phyloP scores from a whole-genome alignment of 2,797 vertebrate genomes.

The Sebastes minor region DNA sequence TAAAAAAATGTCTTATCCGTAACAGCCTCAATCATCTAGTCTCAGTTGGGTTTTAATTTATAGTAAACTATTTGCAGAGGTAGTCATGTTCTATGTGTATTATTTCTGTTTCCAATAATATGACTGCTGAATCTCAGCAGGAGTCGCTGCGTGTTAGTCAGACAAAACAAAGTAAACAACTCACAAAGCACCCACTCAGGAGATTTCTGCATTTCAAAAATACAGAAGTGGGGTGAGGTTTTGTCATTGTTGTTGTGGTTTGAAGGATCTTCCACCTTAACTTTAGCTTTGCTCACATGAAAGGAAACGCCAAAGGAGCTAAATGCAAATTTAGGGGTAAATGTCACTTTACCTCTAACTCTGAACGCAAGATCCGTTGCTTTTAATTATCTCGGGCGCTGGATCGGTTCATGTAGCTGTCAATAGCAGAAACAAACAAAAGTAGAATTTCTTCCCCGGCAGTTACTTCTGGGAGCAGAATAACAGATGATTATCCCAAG shows the following conservation, averaged over 20 bases:
- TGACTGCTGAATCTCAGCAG: neutral
- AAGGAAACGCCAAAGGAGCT: constrained; percentile 23
- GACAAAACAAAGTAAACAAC: constrained; percentile 52
- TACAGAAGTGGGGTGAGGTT: neutral
- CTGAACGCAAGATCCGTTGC: constrained; percentile 22
- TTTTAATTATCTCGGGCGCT: constrained; percentile 39
- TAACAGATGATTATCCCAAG: neutral
- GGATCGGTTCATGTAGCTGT: constrained; percentile 17
- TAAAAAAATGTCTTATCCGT: neutral
- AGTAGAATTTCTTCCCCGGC: neutral
- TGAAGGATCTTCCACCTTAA: constrained; percentile 28
- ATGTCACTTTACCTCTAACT: constrained; percentile 25
- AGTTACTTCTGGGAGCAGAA: constrained; percentile 4
- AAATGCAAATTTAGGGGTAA: constrained; percentile 31
- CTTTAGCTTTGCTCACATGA: constrained; percentile 44
- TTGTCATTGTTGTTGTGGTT: constrained; percentile 22
- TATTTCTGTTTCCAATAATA: constrained; percentile 9
- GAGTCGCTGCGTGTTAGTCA: constrained; percentile 1
- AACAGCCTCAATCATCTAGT: neutral
- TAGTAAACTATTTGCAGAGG: neutral
- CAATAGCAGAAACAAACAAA: constrained; percentile 10
- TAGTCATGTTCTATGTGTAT: neutral
- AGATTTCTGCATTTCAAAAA: constrained; percentile 38
- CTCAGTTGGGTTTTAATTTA: neutral
- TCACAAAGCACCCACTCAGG: constrained; percentile 23